These are phyloP conservation scores for Brachionus angularis DNA, from an alignment of 1,140 invertebrate species.

Conservation along the genomic window DNA sequence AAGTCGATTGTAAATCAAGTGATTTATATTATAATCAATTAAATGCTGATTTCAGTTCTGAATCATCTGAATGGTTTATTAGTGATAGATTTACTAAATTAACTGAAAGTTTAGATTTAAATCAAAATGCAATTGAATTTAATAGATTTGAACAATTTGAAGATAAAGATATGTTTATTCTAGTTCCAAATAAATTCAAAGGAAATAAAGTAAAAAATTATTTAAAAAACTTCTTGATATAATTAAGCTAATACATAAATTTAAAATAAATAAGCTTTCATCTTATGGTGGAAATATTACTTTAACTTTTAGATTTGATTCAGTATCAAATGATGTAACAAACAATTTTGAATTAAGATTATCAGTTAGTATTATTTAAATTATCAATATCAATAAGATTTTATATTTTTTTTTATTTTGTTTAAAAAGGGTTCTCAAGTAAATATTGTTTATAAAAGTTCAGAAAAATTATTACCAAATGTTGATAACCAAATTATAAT, in stretches of 20 bases:
- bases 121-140: background rate
- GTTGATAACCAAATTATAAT: constrained; percentile 65
- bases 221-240: background rate
- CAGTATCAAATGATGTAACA: background rate
- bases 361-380: too few species aligned
- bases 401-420: constrained; percentile 14
- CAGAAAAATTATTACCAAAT: constrained; percentile 63
- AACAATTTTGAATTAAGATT: constrained; percentile 27
- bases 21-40: background rate
- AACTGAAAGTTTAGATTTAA: background rate
- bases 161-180: constrained; percentile 24
- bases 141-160: background rate
- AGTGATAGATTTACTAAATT: constrained; percentile 30
- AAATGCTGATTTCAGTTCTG: constrained; percentile 9
- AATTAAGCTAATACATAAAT: too few species aligned
- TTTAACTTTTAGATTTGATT: constrained; percentile 17
- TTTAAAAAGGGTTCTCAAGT: constrained; percentile 69
- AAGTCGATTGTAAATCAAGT: constrained; percentile 32
- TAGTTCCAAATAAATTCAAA: constrained; percentile 6
- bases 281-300: constrained; percentile 32
- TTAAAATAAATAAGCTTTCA: background rate
- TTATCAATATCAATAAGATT: too few species aligned
- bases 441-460: constrained; percentile 67
- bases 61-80: constrained; percentile 6
- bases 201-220: too few species aligned